A percentile compares a stretch with the other conserved stretches of the same genome.
Conservation (phyloP, 2,797 vertebrate species). For the Rhinogobio ventralis region DNA sequence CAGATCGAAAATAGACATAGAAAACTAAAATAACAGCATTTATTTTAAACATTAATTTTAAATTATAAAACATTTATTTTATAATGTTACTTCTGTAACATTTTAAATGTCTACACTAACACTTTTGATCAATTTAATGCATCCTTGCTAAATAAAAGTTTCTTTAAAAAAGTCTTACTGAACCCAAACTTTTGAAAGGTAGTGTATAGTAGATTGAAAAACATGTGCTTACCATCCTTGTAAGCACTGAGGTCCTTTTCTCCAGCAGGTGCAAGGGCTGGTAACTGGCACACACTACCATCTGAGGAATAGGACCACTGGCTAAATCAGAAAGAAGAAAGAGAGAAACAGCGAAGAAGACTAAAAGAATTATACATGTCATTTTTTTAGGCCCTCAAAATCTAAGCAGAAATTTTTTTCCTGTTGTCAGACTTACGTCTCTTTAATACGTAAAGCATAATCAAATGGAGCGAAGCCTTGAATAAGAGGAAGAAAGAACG, state of each 20-base stretch:
- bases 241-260: slow-evolving; percentile 77
- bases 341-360: slow-evolving; percentile 8
- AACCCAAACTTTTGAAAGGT: not conserved
- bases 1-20: not conserved
- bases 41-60: not conserved
- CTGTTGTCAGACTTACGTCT: slow-evolving; percentile 14
- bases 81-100: not conserved
- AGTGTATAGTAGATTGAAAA: slow-evolving; percentile 1
- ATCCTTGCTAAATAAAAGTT: not conserved
- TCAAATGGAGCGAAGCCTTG: slow-evolving; percentile 2
- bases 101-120: not conserved
- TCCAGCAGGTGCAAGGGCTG: slow-evolving; percentile 78
- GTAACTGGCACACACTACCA: slow-evolving; percentile 83
- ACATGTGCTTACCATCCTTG: slow-evolving; percentile 81
- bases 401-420: not conserved
- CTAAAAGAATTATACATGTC: slow-evolving; percentile 21
- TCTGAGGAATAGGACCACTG: slow-evolving; percentile 68
- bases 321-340: slow-evolving; percentile 65
- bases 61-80: not conserved
- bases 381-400: slow-evolving; percentile 18
- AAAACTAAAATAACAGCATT: not conserved
- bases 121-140: not conserved
- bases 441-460: slow-evolving; percentile 31
- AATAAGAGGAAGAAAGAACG: not conserved
- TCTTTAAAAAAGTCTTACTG: not conserved